phyloP scores from a whole-genome alignment of 1,140 invertebrate genomes.

The Hirudo medicinalis region DNA sequence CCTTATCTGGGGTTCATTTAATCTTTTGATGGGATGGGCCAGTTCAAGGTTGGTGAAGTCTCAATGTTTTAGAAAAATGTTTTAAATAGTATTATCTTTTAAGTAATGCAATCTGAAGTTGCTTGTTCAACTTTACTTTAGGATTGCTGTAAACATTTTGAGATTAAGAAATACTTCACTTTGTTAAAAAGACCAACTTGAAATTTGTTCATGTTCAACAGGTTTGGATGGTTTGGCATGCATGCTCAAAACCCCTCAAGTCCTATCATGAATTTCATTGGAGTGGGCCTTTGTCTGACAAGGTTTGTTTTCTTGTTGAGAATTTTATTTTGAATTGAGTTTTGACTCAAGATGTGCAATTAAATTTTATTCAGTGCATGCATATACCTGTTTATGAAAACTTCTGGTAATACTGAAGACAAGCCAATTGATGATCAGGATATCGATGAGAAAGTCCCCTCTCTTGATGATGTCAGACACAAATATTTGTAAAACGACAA shows the following conservation, averaged over 20 bases:
- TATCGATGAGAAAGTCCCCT: background rate
- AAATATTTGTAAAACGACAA: too few relatives aligned
- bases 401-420: conserved; percentile 20
- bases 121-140: background rate
- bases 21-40: conserved; percentile 42
- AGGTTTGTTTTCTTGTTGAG: conserved; percentile 28
- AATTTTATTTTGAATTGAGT: background rate
- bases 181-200: too few relatives aligned
- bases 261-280: conserved; percentile 36
- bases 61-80: background rate
- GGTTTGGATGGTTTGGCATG: conserved; percentile 41
- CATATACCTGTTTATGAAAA: conserved; percentile 26
- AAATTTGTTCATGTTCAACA: conserved; percentile 16
- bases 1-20: conserved; percentile 40
- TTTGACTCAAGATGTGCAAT: conserved; percentile 7
- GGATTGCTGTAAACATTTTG: background rate
- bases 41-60: conserved; percentile 34
- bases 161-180: too few relatives aligned
- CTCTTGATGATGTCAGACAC: too few relatives aligned
- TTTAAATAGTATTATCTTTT: background rate
- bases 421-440: conserved; percentile 23
- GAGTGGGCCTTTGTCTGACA: conserved; percentile 34
- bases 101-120: background rate
- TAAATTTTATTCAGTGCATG: conserved; percentile 21
- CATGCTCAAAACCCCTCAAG: conserved; percentile 29